Conservation (phyloP, 2,888 invertebrate species). For the Acronicta aceris region DNA sequence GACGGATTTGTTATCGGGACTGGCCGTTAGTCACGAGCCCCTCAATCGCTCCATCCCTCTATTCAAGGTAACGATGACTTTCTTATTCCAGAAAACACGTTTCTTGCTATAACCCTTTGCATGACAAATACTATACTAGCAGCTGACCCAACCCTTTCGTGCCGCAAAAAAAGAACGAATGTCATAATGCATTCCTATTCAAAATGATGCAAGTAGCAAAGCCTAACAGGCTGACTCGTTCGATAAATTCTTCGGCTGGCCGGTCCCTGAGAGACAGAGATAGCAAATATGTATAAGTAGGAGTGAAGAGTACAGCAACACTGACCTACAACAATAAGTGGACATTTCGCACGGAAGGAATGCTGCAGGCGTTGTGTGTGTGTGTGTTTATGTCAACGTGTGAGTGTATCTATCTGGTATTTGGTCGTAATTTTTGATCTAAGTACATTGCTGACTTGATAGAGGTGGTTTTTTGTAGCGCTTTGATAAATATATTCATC, state of each 20-base stretch:
- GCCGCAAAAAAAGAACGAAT: conserved; percentile 12
- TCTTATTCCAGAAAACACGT: background rate
- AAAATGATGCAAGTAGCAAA: conserved; percentile 50
- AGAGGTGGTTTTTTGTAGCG: no score
- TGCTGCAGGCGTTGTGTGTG: conserved; percentile 56
- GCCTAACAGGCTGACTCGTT: conserved; percentile 62
- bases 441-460: background rate
- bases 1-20: no score
- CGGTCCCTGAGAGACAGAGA: conserved; percentile 62
- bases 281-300: conserved; percentile 14
- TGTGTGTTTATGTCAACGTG: conserved; percentile 13
- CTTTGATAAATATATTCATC: no score
- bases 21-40: no score
- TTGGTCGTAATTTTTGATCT: conserved; percentile 16
- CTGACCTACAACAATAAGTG: conserved; percentile 87
- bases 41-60: no score
- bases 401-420: conserved; percentile 23
- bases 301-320: conserved; percentile 63
- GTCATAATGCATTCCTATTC: conserved; percentile 38
- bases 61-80: background rate
- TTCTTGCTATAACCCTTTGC: background rate
- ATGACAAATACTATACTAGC: background rate
- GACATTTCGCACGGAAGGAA: conserved; percentile 77
- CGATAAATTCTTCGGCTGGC: conserved; percentile 71
- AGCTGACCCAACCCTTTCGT: conserved; percentile 29